Base-by-base conservation (phyloP, 2,888 invertebrate species). In the Megastigmus dorsalis region DNA sequence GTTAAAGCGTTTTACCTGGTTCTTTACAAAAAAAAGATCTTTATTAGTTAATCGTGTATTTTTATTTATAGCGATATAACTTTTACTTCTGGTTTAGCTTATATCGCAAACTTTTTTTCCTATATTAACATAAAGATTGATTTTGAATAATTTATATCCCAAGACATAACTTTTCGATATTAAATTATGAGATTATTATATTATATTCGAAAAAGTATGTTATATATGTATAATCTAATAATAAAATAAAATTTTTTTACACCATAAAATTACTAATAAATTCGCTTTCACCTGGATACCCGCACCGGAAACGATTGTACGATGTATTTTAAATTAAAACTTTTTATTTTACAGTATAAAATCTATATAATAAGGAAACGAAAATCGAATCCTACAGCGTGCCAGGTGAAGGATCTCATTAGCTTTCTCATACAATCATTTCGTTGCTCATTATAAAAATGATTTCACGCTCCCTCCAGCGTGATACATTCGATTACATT, bases 401-500 rank as follows among this genome's bases (percentile, higher is more conserved):
- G 18, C 15, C n/a, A n/a, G n/a, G n/a, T n/a, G 13, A 33, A 26
- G n/a, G 26, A 65, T 65, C 50, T 38, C 18, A 38, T 50, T 36
- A 38, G 38, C 36, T 65, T 52, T 65, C 63, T 52, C 50, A 38
- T 38, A 28, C 33, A 36, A 15, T 60, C 28, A 62, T 62, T 45
- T 20, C 55, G 33, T 15, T n/a, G 48, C 30, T 62, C 13, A 30
- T 48, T 48, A 33, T 45, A 62, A 62, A 62, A 63, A 63, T 50
- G n/a, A 28, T 63, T 52, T 63, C 52, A 15, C 28, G 28, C 43
- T 57, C 38, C 41, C 30, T 36, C n/a, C 43, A 43, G 15, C 43
- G 9, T 13, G 18, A 28, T 63, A n/a, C n/a, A 63, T 63, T 63
- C 63, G 63, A 63, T 63, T 63, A 65, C 38, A 52, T 38, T 65